Evolutionary conservation across 2,797 vertebrate species (phyloP).

Genomic region (Ambastaia sidthimunki): DNA sequence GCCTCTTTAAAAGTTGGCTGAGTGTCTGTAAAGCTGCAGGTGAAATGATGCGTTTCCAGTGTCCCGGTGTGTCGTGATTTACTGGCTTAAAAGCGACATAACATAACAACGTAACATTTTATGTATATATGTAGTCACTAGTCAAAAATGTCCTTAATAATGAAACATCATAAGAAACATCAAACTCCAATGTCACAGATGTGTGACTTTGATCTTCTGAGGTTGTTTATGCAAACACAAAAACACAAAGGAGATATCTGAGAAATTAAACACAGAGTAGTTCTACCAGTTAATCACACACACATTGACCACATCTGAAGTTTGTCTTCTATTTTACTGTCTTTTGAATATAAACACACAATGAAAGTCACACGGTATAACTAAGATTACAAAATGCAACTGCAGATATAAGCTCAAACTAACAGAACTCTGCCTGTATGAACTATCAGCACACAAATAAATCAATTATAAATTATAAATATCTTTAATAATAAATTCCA

Average conservation of each 20-base stretch:
- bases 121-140: too few relatives aligned
- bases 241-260: slow-evolving; percentile 70
- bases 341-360: background rate
- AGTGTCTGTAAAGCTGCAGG: slow-evolving; percentile 58
- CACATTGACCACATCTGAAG: slow-evolving; percentile 59
- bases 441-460: too few relatives aligned
- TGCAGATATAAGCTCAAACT: too few relatives aligned
- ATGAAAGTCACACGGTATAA: too few relatives aligned
- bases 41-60: slow-evolving; percentile 64
- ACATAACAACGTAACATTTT: too few relatives aligned
- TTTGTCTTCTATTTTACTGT: background rate
- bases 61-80: too few relatives aligned
- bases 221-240: slow-evolving; percentile 89
- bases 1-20: background rate
- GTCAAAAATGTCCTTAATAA: too few relatives aligned
- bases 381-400: too few relatives aligned
- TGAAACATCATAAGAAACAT: background rate
- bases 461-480: too few relatives aligned
- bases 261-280: background rate
- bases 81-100: too few relatives aligned
- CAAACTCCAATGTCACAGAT: background rate
- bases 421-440: too few relatives aligned
- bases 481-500: too few relatives aligned
- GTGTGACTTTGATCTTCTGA: slow-evolving; percentile 74
- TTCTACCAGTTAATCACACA: slow-evolving; percentile 53